Base-by-base conservation (phyloP, 2,888 invertebrate genomes). In the Julus scanicus region DNA sequence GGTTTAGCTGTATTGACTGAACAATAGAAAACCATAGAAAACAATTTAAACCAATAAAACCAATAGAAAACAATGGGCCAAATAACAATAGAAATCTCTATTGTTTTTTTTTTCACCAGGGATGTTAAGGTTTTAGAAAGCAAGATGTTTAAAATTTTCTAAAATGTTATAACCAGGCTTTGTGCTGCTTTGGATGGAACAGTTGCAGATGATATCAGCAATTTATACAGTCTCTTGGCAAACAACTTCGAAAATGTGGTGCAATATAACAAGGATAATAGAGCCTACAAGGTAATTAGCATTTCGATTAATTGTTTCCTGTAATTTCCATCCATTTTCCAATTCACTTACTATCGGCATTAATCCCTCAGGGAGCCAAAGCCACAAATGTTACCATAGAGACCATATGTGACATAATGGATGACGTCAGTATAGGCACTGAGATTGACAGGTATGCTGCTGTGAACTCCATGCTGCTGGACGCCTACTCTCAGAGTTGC, bases 261-360 rank as follows among this genome's bases (percentile, higher is more conserved):
- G 0, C 98, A 99, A 91, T 98, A 98, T 92, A 98, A 98, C 92
- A 96, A 96, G 91, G 98, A 98, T 91, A 98, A 98, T 92, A 94
- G 97, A 48, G 94, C 95, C 2, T 95, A 91, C 93, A 94, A 90
- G 93, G 87, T 87, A 57, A 48, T 40, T 17, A 37, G 37, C 11
- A 2, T 84, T 37, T 15, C 0, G 2, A 84, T 15, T 29, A 13
- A n/a, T 84, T 84, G 20, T 17, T 2, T 20, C 83, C 29, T 13
- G 37, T 29, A 40, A 37, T 84, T 84, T 37, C 17, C 5, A 40
- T 39, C 13, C 29, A 37, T 84, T 84, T 84, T 84, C 29, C 40
- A 1, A 17, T 1, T 37, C 39, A 84, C 20, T 9, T 5, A 86
- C 40, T 44, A 44, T 86, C 29, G 11, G n/a, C 20, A 86, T 17